phyloP scores from a whole-genome alignment of 2,888 invertebrate genomes.

The Prosapia bicincta region DNA sequence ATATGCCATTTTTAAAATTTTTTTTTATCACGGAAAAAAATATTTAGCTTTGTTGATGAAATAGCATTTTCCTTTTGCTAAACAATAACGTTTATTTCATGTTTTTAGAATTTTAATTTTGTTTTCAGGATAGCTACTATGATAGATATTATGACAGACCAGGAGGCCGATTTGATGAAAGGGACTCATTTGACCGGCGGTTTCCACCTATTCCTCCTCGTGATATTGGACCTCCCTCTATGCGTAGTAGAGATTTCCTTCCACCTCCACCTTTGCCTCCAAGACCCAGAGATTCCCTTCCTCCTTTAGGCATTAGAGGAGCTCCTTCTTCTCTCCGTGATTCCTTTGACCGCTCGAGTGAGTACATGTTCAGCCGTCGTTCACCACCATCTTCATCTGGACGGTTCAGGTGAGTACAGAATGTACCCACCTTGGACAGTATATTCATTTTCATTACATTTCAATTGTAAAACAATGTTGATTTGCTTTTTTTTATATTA shows the following conservation, averaged over 20 bases:
- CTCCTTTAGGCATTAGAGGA: slow-evolving; percentile 27
- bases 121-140: slow-evolving; percentile 66
- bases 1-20: too few relatives aligned
- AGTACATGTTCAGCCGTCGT: slow-evolving; percentile 71
- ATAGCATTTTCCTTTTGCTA: too few relatives aligned
- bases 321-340: slow-evolving; percentile 22
- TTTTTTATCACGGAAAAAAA: too few relatives aligned
- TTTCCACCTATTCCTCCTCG: slow-evolving; percentile 52
- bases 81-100: too few relatives aligned
- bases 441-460: too few relatives aligned
- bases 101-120: neutral
- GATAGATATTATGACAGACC: slow-evolving; percentile 63
- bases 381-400: slow-evolving; percentile 58
- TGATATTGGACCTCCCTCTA: slow-evolving; percentile 48
- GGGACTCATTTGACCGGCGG: slow-evolving; percentile 61
- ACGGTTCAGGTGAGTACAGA: slow-evolving; percentile 33
- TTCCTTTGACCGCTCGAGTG: slow-evolving; percentile 32
- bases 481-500: too few relatives aligned
- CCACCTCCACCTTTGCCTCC: slow-evolving; percentile 66
- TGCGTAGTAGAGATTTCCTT: slow-evolving; percentile 68
- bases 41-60: too few relatives aligned
- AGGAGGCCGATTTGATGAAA: slow-evolving; percentile 51
- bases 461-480: too few relatives aligned
- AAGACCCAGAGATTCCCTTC: slow-evolving; percentile 42
- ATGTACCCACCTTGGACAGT: slow-evolving; percentile 4